Percentiles rank a stretch among this genome's conserved stretches.
These are phyloP conservation scores for Phyllotreta striolata DNA, from an alignment of 2,888 invertebrate species.

Conservation along the genomic window DNA sequence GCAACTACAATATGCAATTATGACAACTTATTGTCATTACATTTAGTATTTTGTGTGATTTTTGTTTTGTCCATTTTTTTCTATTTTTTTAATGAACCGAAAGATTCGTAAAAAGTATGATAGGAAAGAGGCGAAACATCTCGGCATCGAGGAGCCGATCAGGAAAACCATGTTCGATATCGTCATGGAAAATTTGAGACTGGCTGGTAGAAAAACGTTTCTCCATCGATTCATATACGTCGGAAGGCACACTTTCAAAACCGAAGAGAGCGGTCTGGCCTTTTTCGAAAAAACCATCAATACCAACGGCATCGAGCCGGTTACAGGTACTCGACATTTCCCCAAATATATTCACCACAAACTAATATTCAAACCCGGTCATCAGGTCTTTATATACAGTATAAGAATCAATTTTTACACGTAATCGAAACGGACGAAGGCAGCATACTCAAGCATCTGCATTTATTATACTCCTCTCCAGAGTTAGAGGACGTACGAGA, in stretches of 20 bases:
- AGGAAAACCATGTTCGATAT: slow-evolving; percentile 41
- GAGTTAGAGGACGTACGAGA: no score
- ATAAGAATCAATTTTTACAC: slow-evolving; percentile 64
- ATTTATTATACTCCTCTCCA: background rate
- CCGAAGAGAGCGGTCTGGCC: background rate
- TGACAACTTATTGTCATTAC: no score
- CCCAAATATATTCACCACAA: no score
- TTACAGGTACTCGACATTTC: slow-evolving; percentile 9
- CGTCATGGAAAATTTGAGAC: slow-evolving; percentile 42
- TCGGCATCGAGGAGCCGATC: slow-evolving; percentile 38
- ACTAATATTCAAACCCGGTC: no score
- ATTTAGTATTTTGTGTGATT: no score
- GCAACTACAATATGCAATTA: no score
- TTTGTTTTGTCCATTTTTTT: no score
- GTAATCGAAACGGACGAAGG: slow-evolving; percentile 58
- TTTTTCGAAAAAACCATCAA: background rate
- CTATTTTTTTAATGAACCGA: no score
- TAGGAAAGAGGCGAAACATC: background rate
- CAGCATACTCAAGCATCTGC: background rate
- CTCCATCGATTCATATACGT: slow-evolving; percentile 44
- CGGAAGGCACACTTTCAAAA: slow-evolving; percentile 24
- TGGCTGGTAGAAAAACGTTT: slow-evolving; percentile 43
- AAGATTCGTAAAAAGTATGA: background rate
- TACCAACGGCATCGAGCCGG: background rate
- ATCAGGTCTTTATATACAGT: slow-evolving; percentile 63